A percentile compares a stretch with the other conserved stretches of the same genome.
These are phyloP conservation scores for Todiramphus chloris DNA, from an alignment of 2,113 vertebrate genomes.

Conservation along the genomic window DNA sequence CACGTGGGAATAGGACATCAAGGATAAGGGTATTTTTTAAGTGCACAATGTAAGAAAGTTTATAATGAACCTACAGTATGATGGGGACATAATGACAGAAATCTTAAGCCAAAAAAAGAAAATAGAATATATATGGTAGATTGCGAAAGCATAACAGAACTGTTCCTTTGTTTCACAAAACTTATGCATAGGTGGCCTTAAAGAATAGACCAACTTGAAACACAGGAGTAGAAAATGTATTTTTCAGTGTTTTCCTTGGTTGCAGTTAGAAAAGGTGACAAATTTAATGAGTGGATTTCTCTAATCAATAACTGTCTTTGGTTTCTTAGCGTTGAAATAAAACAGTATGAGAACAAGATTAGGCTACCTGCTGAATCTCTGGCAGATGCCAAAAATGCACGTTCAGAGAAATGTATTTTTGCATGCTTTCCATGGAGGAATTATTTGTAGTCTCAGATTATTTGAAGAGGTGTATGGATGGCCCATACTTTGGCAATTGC, in stretches of 20 bases:
- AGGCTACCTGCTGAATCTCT: background rate
- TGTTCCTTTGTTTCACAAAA: background rate
- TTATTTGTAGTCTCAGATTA: background rate
- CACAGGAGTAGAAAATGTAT: background rate
- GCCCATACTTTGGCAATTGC: background rate
- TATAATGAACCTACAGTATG: background rate
- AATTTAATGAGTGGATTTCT: background rate
- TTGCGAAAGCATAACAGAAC: background rate
- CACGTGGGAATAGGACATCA: background rate
- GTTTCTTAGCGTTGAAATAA: conserved; percentile 9
- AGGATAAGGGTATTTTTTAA: background rate
- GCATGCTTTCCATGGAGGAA: background rate
- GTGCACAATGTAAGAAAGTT: background rate
- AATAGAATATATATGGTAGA: background rate
- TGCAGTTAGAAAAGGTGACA: background rate
- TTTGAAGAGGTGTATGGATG: background rate
- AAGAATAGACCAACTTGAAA: background rate
- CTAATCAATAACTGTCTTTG: background rate
- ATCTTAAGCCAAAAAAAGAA: background rate
- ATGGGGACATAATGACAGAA: background rate
- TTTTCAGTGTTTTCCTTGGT: background rate
- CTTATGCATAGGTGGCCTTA: background rate
- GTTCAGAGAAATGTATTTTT: background rate
- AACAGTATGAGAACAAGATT: background rate
- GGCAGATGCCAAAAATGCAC: background rate